Evolutionary conservation across 1,140 invertebrate species (phyloP), one percentile per base, ranked within the genome.

Genomic region (Drosophila kanapiae): DNA sequence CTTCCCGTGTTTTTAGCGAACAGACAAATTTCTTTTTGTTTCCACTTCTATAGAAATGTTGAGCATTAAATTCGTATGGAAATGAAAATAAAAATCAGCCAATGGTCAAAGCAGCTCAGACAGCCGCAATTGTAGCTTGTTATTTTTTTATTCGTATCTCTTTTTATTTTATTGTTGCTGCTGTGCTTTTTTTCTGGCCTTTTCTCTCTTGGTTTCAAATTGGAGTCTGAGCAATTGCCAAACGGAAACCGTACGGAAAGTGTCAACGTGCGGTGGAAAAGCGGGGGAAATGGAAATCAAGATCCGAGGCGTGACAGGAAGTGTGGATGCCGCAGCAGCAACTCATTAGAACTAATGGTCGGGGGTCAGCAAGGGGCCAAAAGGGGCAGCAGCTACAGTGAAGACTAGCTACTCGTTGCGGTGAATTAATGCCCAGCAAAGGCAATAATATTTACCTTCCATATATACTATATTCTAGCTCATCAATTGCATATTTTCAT

Each of bases 341-440:
- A 79, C 76, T 79, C 77, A 79, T 79, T 79, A 79, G 77, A 79
- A 79, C 77, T 79, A 79, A 79, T 79, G 78, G 67, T 38, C 8
- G 38, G n/a, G 47, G 56, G 64, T 47, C 40, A 57, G 37, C 38
- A 6, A 38, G 33, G 43, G 51, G 29, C 38, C 23, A 38, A 23
- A 8, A 1, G n/a, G 37, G 16, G 40, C 10, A 29, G 33, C 38
- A 56, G 31, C 23, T 38, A 38, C 53, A 56, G 53, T 37, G 43
- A 9, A 45, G 4, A 18, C 42, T 14, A 5, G 37, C 14, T n/a
- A n/a, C n/a, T n/a, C n/a, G n/a, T n/a, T 10, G 13, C 13, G 13
- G 5, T 38, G 37, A 13, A 38, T 38, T 38, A 1, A n/a, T 4
- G 13, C 5, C 11, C 5, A 14, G 37, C 6, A 5, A 14, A 6